These are phyloP conservation scores for Phoxinus dragarum DNA, from an alignment of 2,797 vertebrate species.

Conservation along the genomic window DNA sequence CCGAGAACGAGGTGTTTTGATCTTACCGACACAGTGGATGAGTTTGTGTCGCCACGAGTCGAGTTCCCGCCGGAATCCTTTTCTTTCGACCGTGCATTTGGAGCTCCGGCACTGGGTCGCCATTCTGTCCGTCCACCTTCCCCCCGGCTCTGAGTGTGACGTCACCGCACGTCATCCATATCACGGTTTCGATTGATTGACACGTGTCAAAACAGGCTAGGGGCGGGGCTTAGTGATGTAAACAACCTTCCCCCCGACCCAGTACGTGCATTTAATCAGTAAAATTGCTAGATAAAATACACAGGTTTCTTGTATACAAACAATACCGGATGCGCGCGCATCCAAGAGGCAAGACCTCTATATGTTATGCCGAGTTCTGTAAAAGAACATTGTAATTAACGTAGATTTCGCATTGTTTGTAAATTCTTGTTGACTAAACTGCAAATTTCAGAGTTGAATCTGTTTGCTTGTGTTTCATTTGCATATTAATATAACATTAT, in stretches of 20 bases:
- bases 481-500: no score
- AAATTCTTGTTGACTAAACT: no score
- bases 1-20: constrained; percentile 33
- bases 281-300: neutral
- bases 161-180: constrained; percentile 82
- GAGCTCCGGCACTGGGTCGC: constrained; percentile 94
- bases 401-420: no score
- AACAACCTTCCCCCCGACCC: neutral
- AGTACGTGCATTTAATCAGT: neutral
- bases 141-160: constrained; percentile 74
- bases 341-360: no score
- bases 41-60: constrained; percentile 96
- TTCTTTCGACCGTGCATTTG: constrained; percentile 94
- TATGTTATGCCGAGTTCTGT: no score
- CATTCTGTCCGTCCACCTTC: constrained; percentile 90
- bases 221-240: constrained; percentile 34
- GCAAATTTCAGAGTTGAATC: no score
- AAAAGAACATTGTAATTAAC: no score
- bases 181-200: constrained; percentile 72
- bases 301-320: no score
- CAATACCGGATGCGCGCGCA: no score
- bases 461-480: no score
- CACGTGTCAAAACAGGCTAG: constrained; percentile 68
- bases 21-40: constrained; percentile 96
- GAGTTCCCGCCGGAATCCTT: constrained; percentile 96